These are phyloP conservation scores for Plagodis pulveraria DNA, from an alignment of 2,888 invertebrate genomes.

Conservation along the genomic window DNA sequence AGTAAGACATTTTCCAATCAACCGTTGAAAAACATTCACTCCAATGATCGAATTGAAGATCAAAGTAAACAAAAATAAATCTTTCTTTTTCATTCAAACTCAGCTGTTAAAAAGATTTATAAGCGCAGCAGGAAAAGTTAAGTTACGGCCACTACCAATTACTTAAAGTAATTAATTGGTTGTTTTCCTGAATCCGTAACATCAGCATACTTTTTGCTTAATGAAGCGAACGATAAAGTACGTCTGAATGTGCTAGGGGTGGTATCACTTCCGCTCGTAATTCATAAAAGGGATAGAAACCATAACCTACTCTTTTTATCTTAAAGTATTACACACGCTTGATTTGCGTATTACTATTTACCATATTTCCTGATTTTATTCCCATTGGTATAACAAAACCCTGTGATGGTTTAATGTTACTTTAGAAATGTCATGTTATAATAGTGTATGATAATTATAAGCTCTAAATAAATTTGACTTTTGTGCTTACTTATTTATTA, in stretches of 20 bases:
- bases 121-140: slow-evolving; percentile 63
- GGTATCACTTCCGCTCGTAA: slow-evolving; percentile 17
- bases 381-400: too few species aligned
- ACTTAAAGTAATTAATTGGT: slow-evolving; percentile 81
- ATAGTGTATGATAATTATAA: too few species aligned
- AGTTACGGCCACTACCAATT: slow-evolving; percentile 70
- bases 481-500: too few species aligned
- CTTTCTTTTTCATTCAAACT: slow-evolving; percentile 61
- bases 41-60: not conserved
- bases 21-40: not conserved
- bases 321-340: too few species aligned
- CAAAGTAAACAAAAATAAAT: slow-evolving; percentile 21
- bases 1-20: not conserved
- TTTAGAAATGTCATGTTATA: too few species aligned
- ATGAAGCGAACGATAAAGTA: slow-evolving; percentile 72
- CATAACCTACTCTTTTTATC: not conserved
- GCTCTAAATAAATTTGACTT: too few species aligned
- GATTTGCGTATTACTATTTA: too few species aligned
- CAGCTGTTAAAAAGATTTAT: slow-evolving; percentile 68
- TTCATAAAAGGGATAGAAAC: slow-evolving; percentile 1
- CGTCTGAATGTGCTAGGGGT: slow-evolving; percentile 54
- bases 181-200: slow-evolving; percentile 71
- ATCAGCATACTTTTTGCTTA: slow-evolving; percentile 79
- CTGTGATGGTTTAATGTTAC: too few species aligned
- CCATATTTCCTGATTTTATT: too few species aligned